Evolutionary conservation across 2,888 invertebrate species (phyloP), one percentile per base, ranked within the genome.

Genomic region (Pteria penguin): DNA sequence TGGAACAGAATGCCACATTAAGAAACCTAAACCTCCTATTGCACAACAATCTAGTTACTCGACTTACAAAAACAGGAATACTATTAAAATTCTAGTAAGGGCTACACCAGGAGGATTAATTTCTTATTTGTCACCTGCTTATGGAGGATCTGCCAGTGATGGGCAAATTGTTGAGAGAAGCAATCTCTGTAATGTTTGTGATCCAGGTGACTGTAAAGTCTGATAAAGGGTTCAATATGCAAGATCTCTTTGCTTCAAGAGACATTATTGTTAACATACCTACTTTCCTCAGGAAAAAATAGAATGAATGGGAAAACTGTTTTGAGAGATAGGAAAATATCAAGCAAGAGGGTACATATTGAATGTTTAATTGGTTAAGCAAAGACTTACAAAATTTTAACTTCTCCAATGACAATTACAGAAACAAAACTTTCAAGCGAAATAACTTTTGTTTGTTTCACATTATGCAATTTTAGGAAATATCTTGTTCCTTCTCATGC

Each of bases 281-380:
- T 54, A 75, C 76, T 27, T 82, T 80, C 63, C 82, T 82, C n/a
- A n/a, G n/a, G 52, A 83, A 82, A 52, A 83, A 82, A 55, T 79
- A 82, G 67, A 82, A 83, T 36, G 45, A 77, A 27, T 65, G 79
- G 75, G 36, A 57, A 14, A 72, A 68, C n/a, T 8, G 72, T 32
- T 62, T 68, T 4, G 77, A 73, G 61, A 84, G 82, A 36, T 45
- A 81, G 2, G 80, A 82, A 2, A 82, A 84, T n/a, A n/a, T n/a
- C 55, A n/a, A n/a, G n/a, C n/a, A n/a, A n/a, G n/a, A n/a, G n/a
- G n/a, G n/a, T n/a, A n/a, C n/a, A n/a, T n/a, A 72, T 84, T 29
- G 82, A 84, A 67, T 14, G 83, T 22, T 62, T 84, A 4, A 84
- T 81, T 57, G 81, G 82, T 11, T 70, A 77, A 14, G 78, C 71